phyloP scores from a whole-genome alignment of 2,888 invertebrate species.

The Epistrophella euchroma region DNA sequence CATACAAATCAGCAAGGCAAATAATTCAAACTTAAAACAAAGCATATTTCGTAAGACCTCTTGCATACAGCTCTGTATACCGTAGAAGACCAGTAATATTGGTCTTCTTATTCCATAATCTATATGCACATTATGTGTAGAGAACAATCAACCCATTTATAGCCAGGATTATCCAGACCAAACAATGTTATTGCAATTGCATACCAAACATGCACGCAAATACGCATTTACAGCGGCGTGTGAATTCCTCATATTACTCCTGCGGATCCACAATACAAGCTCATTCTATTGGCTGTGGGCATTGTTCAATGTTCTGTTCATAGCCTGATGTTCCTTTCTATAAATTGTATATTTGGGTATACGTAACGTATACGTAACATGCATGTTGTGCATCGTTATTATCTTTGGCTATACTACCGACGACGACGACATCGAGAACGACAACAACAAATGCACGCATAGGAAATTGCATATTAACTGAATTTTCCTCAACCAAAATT shows the following conservation, averaged over 20 bases:
- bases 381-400: slow-evolving; percentile 8
- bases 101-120: slow-evolving; percentile 19
- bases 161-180: slow-evolving; percentile 47
- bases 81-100: not conserved
- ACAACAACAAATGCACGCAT: slow-evolving; percentile 13
- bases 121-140: not conserved
- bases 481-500: slow-evolving; percentile 45
- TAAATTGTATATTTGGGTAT: not conserved
- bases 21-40: slow-evolving; percentile 5
- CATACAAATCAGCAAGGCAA: not conserved
- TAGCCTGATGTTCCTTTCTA: slow-evolving; percentile 3
- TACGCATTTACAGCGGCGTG: slow-evolving; percentile 28
- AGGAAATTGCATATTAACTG: slow-evolving; percentile 64
- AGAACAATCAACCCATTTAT: slow-evolving; percentile 25
- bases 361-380: not conserved
- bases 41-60: not conserved
- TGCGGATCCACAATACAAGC: slow-evolving; percentile 3
- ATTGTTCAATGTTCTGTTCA: slow-evolving; percentile 17
- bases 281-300: slow-evolving; percentile 18
- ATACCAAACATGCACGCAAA: slow-evolving; percentile 5
- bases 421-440: not conserved
- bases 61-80: not conserved
- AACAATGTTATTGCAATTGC: slow-evolving; percentile 41
- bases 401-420: not conserved
- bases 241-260: slow-evolving; percentile 30